Evolutionary conservation across 2,797 vertebrate genomes (phyloP), one percentile per base, ranked within the genome.

Genomic region (Artibeus jamaicensis): DNA sequence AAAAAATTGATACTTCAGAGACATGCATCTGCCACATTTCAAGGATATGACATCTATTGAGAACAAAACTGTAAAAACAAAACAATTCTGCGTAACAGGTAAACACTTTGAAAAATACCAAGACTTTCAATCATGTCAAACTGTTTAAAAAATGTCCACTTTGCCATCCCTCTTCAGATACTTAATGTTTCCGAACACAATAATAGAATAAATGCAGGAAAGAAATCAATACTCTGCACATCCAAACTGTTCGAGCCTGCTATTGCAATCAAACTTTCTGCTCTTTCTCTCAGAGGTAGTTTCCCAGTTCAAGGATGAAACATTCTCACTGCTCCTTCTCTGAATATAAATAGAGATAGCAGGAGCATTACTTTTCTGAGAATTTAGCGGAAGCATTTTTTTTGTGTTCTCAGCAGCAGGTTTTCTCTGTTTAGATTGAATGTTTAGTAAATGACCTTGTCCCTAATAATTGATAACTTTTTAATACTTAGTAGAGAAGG

Each of bases 271-370:
- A 92, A 96, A 97, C 96, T 97, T 97, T 95, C 93, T 95, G 95
- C 96, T 92, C 94, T 96, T 94, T 91, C 87, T 96, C 94, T 96
- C 83, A 85, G 95, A 97, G 91, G 79, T 84, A 96, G 93, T 89
- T 95, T 96, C 65, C 92, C 73, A 86, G 97, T 97, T 98, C 97
- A 98, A 97, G 97, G 97, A 96, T 97, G 87, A 97, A 97, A 92
- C 79, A 93, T 96, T 97, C 94, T 96, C 95, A 97, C 86, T 0
- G 6, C 6, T 76, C 42, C 81, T 74, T 97, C 82, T 91, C 73
- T 94, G 96, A 96, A 96, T 73, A 96, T 92, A 98, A 86, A 97
- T 78, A 96, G 11, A 97, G 93, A 95, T 91, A 96, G 91, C 74
- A 71, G 76, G 94, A 93, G 88, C 94, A 91, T 97, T 98, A 96